Percentiles rank a stretch among this genome's conserved stretches.
Conservation (phyloP, 1,140 invertebrate genomes). For the Achatina immaculata region DNA sequence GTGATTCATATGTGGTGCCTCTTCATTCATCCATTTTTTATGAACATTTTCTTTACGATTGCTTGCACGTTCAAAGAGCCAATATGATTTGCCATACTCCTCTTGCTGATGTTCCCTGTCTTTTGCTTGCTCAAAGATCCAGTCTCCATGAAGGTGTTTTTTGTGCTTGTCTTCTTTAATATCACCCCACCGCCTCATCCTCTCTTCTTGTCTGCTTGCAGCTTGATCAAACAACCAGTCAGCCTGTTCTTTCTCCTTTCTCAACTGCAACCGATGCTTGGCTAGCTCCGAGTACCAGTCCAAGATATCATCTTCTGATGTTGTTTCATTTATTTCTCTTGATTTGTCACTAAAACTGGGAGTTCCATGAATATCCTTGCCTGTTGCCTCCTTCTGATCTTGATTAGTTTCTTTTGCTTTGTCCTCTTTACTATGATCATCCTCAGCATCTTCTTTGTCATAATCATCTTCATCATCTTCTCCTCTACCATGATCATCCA, state of each 20-base stretch:
- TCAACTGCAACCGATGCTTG: background rate
- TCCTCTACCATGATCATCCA: too few species aligned
- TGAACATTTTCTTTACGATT: background rate
- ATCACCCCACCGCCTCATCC: background rate
- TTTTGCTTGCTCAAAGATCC: constrained; percentile 1
- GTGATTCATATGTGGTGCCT: too few species aligned
- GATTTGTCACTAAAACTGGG: background rate
- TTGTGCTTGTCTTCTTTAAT: background rate
- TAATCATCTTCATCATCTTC: background rate
- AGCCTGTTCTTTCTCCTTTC: constrained; percentile 15
- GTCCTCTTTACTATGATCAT: background rate
- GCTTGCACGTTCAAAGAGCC: background rate
- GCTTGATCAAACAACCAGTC: background rate
- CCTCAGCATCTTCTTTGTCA: background rate
- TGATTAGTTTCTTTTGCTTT: background rate
- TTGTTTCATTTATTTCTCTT: background rate
- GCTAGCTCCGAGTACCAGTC: constrained; percentile 2
- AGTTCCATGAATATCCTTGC: background rate
- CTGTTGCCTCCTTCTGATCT: background rate
- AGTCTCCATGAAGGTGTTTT: background rate
- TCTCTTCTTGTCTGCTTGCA: background rate
- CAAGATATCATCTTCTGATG: background rate
- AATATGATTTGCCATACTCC: background rate
- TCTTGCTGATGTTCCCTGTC: constrained; percentile 8
- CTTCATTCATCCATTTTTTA: background rate